Evolutionary conservation across 1,140 invertebrate genomes (phyloP).

Genomic region (Zaprionus gabonicus): DNA sequence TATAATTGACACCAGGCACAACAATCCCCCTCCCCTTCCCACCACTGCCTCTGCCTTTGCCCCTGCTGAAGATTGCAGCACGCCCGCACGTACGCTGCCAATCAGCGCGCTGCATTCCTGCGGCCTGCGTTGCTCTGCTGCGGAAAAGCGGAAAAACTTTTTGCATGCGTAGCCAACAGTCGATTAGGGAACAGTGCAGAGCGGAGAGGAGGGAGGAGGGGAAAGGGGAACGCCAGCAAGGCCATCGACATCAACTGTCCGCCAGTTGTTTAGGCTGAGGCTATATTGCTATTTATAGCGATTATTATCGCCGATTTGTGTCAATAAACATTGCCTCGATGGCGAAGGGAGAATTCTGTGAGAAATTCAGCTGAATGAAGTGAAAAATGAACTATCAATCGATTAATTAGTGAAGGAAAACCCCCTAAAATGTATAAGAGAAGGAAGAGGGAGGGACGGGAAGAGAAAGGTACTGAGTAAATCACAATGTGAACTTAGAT

Average conservation of each 20-base stretch:
- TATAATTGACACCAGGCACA: slow-evolving; percentile 49
- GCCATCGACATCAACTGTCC: slow-evolving; percentile 59
- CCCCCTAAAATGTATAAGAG: neutral
- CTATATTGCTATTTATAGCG: slow-evolving; percentile 59
- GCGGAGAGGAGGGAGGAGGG: neutral
- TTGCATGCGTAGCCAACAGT: slow-evolving; percentile 12
- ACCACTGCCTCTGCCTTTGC: too few species aligned
- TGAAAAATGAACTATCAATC: neutral
- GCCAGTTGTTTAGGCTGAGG: slow-evolving; percentile 48
- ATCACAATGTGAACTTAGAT: too few species aligned
- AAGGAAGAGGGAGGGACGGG: neutral
- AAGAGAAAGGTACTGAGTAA: neutral
- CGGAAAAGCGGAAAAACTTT: slow-evolving; percentile 44
- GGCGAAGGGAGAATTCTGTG: neutral
- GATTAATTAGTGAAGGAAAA: neutral
- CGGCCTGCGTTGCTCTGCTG: slow-evolving; percentile 2
- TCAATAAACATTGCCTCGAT: slow-evolving; percentile 36
- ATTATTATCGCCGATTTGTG: slow-evolving; percentile 57
- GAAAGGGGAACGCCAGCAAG: slow-evolving; percentile 38
- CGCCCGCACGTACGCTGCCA: slow-evolving; percentile 70
- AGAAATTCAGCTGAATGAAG: neutral
- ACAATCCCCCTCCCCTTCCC: slow-evolving; percentile 11
- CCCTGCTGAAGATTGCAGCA: slow-evolving; percentile 38
- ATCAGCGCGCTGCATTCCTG: slow-evolving; percentile 34
- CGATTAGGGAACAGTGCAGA: slow-evolving; percentile 1